Evolutionary conservation across 2,113 vertebrate genomes (phyloP), one percentile per base, ranked within the genome.

Genomic region (Motacilla alba): DNA sequence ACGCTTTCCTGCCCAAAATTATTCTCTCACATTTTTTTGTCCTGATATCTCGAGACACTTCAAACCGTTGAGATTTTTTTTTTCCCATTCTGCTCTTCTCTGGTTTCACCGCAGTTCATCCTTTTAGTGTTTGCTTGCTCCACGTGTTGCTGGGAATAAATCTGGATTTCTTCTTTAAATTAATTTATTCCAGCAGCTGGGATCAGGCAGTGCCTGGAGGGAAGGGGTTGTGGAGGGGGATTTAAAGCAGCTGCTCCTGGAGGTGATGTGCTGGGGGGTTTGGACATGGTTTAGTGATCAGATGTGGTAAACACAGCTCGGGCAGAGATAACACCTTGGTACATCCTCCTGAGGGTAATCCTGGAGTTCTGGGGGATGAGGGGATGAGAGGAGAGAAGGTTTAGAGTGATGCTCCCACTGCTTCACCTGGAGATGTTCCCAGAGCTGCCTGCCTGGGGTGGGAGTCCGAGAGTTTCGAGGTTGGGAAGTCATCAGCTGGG

Each of bases 141-240:
- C 4, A 2, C 16, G 28, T 5, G 10, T 10, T 12, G 43, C 50
- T 41, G 52, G 47, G 44, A 70, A 6, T 50, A 9, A 79, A 83
- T 9, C 33, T 20, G 37, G 70, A 26, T 67, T 79, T 55, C 14
- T 79, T 23, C 43, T 79, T 53, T 7, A 7, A 53, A 79, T 79
- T 1, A 6, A 22, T 79, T 79, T 35, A 22, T 64, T 30, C 37
- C n/a, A 70, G 50, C 7, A 22, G 46, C 2, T 53, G 70, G 80
- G 66, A 49, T 23, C 2, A 0, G 31, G 70, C 52, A 41, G 1
- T 58, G 56, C 79, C 47, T 33, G 39, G 6, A 83, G 70, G 64
- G 52, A 59, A 5, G 0, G 1, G 4, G 4, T 8, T 49, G 24
- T 63, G 60, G 5, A 0, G 24, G 3, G 70, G 73, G 63, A 10